These are phyloP conservation scores for Maniola hyperantus DNA, from an alignment of 2,888 invertebrate genomes.

Conservation along the genomic window DNA sequence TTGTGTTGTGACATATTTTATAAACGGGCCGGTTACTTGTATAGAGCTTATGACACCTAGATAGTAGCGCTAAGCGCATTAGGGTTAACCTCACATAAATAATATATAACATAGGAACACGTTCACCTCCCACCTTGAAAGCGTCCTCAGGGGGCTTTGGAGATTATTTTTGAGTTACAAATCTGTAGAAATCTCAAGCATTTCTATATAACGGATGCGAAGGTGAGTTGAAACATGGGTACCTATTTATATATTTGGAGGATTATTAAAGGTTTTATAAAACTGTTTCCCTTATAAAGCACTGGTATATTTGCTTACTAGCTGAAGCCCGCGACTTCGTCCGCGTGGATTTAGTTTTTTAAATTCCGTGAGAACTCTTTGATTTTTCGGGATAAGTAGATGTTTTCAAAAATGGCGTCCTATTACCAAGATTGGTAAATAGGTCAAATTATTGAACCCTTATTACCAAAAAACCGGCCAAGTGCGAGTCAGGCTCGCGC, in stretches of 20 bases:
- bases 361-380: too few relatives aligned
- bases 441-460: too few relatives aligned
- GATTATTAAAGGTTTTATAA: background rate
- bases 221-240: background rate
- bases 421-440: too few relatives aligned
- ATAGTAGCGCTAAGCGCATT: constrained; percentile 49
- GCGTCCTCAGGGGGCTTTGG: constrained; percentile 36
- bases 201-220: constrained; percentile 35
- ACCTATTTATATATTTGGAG: background rate
- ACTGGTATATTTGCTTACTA: too few relatives aligned
- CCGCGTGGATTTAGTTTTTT: too few relatives aligned
- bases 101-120: constrained; percentile 45
- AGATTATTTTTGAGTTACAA: constrained; percentile 43
- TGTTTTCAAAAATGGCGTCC: too few relatives aligned
- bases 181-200: constrained; percentile 44
- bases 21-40: constrained; percentile 8
- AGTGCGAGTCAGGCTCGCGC: too few relatives aligned
- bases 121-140: constrained; percentile 37
- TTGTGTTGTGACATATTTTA: constrained; percentile 16
- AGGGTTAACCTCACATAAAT: constrained; percentile 45
- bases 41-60: constrained; percentile 41
- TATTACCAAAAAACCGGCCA: too few relatives aligned
- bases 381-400: too few relatives aligned
- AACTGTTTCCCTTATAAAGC: background rate
- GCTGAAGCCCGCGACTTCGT: too few relatives aligned